phyloP scores from a whole-genome alignment of 2,888 invertebrate species.

The Athrips mouffetella region DNA sequence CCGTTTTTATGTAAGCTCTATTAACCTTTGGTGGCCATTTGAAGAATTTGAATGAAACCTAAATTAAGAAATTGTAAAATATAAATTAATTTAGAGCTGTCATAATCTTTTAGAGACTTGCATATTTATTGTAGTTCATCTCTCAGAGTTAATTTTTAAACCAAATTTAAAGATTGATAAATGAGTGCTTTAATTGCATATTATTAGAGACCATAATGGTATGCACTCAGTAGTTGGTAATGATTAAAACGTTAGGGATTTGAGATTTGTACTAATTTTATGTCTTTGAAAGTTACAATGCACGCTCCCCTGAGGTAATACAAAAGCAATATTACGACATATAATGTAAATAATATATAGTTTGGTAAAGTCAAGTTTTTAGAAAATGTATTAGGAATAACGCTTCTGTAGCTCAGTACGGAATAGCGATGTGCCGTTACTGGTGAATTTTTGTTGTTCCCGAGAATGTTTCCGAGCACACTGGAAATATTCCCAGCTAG shows the following conservation, averaged over 20 bases:
- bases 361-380: slow-evolving; percentile 76
- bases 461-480: too few species aligned
- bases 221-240: slow-evolving; percentile 70
- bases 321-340: slow-evolving; percentile 78
- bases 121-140: slow-evolving; percentile 58
- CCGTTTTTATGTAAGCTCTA: slow-evolving; percentile 23
- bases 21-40: slow-evolving; percentile 45
- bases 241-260: slow-evolving; percentile 65
- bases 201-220: slow-evolving; percentile 61
- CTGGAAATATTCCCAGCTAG: too few species aligned
- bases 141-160: slow-evolving; percentile 63
- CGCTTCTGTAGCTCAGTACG: slow-evolving; percentile 68
- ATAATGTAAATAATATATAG: slow-evolving; percentile 75
- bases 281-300: slow-evolving; percentile 63
- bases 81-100: slow-evolving; percentile 61
- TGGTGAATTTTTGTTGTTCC: too few species aligned
- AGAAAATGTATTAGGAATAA: slow-evolving; percentile 73
- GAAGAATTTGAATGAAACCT: slow-evolving; percentile 40
- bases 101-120: slow-evolving; percentile 66
- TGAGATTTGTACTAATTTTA: slow-evolving; percentile 71
- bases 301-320: slow-evolving; percentile 76
- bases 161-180: slow-evolving; percentile 64
- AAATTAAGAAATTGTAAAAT: slow-evolving; percentile 50
- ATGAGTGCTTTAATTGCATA: slow-evolving; percentile 70
- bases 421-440: too few species aligned